A percentile compares a stretch with the other conserved stretches of the same genome.
phyloP scores from a whole-genome alignment of 2,113 vertebrate species.

The Crotalus helleri region DNA sequence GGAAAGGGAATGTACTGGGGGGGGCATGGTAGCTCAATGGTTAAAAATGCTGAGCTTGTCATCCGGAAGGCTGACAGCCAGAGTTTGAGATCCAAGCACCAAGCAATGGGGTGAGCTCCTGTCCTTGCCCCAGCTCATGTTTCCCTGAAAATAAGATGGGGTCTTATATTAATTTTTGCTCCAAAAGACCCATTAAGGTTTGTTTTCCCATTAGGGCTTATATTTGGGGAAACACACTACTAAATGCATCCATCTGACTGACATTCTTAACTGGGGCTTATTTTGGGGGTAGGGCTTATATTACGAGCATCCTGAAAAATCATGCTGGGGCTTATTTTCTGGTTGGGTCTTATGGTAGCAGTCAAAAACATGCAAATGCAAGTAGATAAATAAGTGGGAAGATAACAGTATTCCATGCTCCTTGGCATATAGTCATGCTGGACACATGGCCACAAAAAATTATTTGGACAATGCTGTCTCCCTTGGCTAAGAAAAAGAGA shows the following conservation, averaged over 20 bases:
- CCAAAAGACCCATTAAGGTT: no score
- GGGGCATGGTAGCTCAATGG: not conserved
- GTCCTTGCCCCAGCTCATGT: not conserved
- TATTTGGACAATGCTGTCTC: not conserved
- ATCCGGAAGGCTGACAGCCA: not conserved
- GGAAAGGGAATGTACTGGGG: not conserved
- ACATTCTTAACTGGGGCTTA: no score
- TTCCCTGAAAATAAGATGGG: no score
- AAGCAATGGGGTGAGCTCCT: not conserved
- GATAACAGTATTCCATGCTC: not conserved
- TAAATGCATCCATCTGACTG: no score
- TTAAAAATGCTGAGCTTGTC: not conserved
- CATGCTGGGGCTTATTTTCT: no score
- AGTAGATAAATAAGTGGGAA: not conserved
- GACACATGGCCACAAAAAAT: not conserved
- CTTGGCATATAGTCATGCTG: not conserved
- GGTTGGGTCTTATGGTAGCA: not conserved
- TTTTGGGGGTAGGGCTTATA: no score
- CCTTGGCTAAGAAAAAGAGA: no score
- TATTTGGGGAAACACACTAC: no score
- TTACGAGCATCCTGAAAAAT: no score
- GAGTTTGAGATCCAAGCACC: not conserved
- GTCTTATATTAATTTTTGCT: no score
- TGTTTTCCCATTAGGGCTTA: no score
- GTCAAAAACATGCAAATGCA: not conserved